Conservation (phyloP, 2,888 invertebrate species). For the Alloscopus bannaensis region DNA sequence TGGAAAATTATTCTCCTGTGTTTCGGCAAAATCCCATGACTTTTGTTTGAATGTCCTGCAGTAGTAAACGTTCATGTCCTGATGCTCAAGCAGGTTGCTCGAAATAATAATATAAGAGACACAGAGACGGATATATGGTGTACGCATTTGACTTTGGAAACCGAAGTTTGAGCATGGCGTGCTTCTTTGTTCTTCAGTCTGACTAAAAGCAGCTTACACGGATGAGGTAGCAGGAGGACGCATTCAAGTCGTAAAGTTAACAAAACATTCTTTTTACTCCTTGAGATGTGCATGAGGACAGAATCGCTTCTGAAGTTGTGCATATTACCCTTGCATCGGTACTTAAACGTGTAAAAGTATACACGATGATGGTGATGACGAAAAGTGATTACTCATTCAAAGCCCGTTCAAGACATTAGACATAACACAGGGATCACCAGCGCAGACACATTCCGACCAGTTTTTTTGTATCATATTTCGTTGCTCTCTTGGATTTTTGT, state of each 20-base stretch:
- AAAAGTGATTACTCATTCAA: constrained; percentile 63
- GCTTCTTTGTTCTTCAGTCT: constrained; percentile 36
- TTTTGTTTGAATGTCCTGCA: constrained; percentile 42
- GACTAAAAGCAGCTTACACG: constrained; percentile 55
- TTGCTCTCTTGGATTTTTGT: constrained; percentile 17
- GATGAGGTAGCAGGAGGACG: constrained; percentile 55
- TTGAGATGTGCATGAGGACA: constrained; percentile 23
- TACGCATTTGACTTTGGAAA: too few species aligned
- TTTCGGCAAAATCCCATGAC: constrained; percentile 52
- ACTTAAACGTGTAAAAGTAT: constrained; percentile 12
- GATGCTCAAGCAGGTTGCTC: too few species aligned
- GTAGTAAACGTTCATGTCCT: too few species aligned
- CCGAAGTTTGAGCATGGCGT: too few species aligned
- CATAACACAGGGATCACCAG: constrained; percentile 42
- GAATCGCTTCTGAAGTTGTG: constrained; percentile 47
- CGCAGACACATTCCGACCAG: constrained; percentile 50
- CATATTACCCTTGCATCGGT: constrained; percentile 49
- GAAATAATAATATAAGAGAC: too few species aligned
- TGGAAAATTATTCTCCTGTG: constrained; percentile 49
- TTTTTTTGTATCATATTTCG: constrained; percentile 59
- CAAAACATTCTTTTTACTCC: constrained; percentile 50
- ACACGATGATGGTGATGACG: constrained; percentile 35
- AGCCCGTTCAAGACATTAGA: constrained; percentile 49
- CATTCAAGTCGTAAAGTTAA: constrained; percentile 48
- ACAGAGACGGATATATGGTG: too few species aligned